Conservation (phyloP, 2,113 vertebrate genomes). For the Corythoichthys intestinalis region DNA sequence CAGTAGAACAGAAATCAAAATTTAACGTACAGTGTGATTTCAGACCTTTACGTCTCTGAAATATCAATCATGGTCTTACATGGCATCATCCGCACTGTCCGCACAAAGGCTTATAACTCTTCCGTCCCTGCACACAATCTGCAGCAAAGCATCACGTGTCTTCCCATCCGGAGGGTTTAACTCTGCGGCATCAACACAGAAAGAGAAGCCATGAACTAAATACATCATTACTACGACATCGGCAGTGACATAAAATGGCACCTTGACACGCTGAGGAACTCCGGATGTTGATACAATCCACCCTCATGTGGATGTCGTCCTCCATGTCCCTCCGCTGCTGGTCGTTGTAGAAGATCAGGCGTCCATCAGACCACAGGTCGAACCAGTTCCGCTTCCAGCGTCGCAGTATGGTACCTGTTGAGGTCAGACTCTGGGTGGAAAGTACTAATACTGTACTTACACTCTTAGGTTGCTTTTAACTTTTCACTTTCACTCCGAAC, state of each 20-base stretch:
- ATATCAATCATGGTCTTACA: constrained; percentile 72
- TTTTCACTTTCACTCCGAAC: too few species aligned
- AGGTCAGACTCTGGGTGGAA: neutral
- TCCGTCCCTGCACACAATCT: constrained; percentile 90
- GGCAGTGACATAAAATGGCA: constrained; percentile 28
- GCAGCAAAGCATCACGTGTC: constrained; percentile 82
- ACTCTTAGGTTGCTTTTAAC: too few species aligned
- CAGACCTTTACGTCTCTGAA: neutral
- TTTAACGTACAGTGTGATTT: neutral
- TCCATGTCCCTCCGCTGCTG: constrained; percentile 83
- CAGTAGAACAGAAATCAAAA: neutral
- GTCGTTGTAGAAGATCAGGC: constrained; percentile 88
- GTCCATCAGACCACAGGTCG: constrained; percentile 89
- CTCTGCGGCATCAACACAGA: constrained; percentile 63
- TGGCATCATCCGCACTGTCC: constrained; percentile 88
- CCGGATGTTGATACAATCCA: constrained; percentile 89
- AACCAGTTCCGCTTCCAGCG: constrained; percentile 98
- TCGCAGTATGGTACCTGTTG: constrained; percentile 85
- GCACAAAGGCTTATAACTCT: constrained; percentile 88
- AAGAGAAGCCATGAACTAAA: constrained; percentile 3
- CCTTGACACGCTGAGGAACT: constrained; percentile 82
- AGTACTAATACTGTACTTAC: neutral
- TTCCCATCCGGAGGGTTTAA: constrained; percentile 88
- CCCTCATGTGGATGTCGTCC: constrained; percentile 88
- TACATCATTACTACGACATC: neutral